phyloP scores from a whole-genome alignment of 92 coral and sea anemone species.

The Porites evermanni region DNA sequence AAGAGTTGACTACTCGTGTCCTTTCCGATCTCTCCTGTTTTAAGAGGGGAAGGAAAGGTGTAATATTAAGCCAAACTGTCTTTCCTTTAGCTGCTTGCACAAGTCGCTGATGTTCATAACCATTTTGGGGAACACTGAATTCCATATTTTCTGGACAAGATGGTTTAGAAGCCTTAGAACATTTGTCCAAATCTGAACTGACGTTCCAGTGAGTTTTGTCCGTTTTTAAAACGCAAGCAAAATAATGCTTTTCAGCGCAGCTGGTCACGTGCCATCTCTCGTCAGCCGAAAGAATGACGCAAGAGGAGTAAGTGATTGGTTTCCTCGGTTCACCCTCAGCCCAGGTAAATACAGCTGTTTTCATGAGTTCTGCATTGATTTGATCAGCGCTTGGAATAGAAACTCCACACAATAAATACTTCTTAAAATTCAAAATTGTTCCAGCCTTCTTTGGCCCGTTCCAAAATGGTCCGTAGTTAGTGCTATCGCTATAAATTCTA shows the following conservation, averaged over 20 bases:
- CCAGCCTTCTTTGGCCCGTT: slow-evolving; percentile 72
- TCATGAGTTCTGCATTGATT: slow-evolving; percentile 68
- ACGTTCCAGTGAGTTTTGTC: slow-evolving; percentile 45
- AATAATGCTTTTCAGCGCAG: slow-evolving; percentile 64
- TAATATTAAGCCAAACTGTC: slow-evolving; percentile 79
- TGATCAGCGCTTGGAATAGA: slow-evolving; percentile 76
- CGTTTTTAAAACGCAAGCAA: slow-evolving; percentile 66
- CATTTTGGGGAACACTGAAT: slow-evolving; percentile 79
- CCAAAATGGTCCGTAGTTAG: slow-evolving; percentile 84
- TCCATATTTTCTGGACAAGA: slow-evolving; percentile 57
- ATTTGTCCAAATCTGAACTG: slow-evolving; percentile 50
- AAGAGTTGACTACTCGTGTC: no score
- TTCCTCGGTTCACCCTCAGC: slow-evolving; percentile 71
- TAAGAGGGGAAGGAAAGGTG: slow-evolving; percentile 55
- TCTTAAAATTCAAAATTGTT: slow-evolving; percentile 66
- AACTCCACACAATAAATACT: slow-evolving; percentile 74
- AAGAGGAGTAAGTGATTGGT: slow-evolving; percentile 53
- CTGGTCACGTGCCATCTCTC: slow-evolving; percentile 73
- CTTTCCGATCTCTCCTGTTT: no score
- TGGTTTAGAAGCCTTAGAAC: slow-evolving; percentile 28
- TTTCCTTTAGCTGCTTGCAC: slow-evolving; percentile 41
- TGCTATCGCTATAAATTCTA: slow-evolving; percentile 80
- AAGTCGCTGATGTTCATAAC: slow-evolving; percentile 67
- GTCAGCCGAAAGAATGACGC: slow-evolving; percentile 71
- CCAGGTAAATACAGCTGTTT: slow-evolving; percentile 86